Percentiles rank a stretch among this genome's conserved stretches.
Evolutionary conservation across 2,113 vertebrate genomes (phyloP).

Genomic region (Stigmatopora argus): DNA sequence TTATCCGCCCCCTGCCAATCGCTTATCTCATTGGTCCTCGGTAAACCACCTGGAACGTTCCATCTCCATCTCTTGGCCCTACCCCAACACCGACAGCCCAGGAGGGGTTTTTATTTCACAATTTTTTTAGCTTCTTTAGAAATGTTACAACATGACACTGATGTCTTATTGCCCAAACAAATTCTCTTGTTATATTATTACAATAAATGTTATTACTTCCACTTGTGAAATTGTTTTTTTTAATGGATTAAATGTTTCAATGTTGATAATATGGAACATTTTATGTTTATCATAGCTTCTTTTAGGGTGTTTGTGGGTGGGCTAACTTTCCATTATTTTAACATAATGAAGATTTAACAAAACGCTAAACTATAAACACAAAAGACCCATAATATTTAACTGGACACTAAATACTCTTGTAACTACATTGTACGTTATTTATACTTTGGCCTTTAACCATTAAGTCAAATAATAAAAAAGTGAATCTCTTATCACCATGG

Average conservation of each 20-base stretch:
- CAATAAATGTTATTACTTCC: constrained; percentile 2
- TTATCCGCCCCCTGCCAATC: not conserved
- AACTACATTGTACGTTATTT: no score
- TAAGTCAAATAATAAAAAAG: no score
- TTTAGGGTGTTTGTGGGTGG: not conserved
- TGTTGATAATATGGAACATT: not conserved
- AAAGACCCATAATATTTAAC: no score
- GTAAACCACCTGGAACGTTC: constrained; percentile 1
- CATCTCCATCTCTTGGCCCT: constrained; percentile 1
- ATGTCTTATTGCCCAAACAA: constrained; percentile 1
- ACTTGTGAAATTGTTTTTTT: not conserved
- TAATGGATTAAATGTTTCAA: not conserved
- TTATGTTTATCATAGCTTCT: not conserved
- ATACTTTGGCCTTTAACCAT: no score
- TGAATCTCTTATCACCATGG: no score
- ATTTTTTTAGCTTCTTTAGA: not conserved
- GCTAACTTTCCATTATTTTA: no score
- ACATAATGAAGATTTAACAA: no score
- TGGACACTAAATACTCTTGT: no score
- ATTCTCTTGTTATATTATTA: constrained; percentile 5
- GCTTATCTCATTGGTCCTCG: constrained; percentile 2
- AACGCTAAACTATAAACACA: no score
- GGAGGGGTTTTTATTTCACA: not conserved
- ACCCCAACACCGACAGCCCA: constrained; percentile 1
- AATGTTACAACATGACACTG: not conserved